Base-by-base conservation (phyloP, 2,888 invertebrate species). In the Eristalis intricaria region DNA sequence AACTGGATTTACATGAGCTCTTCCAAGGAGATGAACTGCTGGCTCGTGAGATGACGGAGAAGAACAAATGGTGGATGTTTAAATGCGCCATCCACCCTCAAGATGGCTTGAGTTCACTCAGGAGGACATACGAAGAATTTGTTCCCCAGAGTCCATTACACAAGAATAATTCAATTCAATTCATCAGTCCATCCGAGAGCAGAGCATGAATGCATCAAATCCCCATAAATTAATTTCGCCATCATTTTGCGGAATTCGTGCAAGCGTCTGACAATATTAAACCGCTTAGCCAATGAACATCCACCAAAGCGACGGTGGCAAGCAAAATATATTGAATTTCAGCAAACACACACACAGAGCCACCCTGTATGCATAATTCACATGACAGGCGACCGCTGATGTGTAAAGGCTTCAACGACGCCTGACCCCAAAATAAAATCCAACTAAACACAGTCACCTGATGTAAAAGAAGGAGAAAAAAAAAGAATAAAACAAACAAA, bases 211-310 rank as follows among this genome's bases (percentile, higher is more conserved):
- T 32, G 58, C 66, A 19, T 58, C 32, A 65, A 79, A 79, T 66
- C 43, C 60, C 71, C 65, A 71, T 71, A 71, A 66, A 79, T 71
- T 79, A 79, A 43, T 66, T 79, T 71, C 65, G 11, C 35, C 35
- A 35, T 32, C 2, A 2, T 38, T 11, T 11, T 2, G 11, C 11
- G 1, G 38, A 13, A 11, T 38, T 38, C 13, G 38, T 38, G 38
- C 13, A 38, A 38, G 4, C 4, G 38, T 38, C 10, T 35, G 35
- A 35, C 68, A 56, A 56, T 32, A 68, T 22, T 69, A 32, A 56
- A 26, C 35, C n/a, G 32, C 32, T 69, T 22, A 58, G 38, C 35
- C 56, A 58, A 19, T 69, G 56, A 69, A 10, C 69, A 69, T 32
- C 7, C 13, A 38, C 38, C 13, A 38, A 11, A 38, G 38, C 38